Percentiles rank a stretch among this genome's conserved stretches.
Evolutionary conservation across 2,797 vertebrate genomes (phyloP).

Genomic region (Hydrolagus colliei): DNA sequence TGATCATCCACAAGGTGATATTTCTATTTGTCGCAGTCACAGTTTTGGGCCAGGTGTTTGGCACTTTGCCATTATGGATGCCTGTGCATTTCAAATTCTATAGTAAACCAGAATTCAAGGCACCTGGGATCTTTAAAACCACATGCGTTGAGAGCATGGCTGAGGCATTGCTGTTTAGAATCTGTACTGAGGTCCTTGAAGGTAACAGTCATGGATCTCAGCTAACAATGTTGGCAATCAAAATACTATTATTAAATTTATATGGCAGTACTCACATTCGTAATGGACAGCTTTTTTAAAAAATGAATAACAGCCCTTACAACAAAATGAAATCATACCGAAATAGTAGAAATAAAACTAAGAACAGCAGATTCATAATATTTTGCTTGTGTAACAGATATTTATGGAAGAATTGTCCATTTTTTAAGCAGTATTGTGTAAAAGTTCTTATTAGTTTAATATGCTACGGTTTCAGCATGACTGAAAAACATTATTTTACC

Average conservation of each 20-base stretch:
- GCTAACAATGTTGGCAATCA: neutral
- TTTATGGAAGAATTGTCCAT: too few relatives aligned
- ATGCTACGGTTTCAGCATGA: neutral
- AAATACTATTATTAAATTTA: neutral
- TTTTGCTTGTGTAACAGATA: neutral
- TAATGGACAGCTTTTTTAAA: neutral
- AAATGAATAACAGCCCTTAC: neutral
- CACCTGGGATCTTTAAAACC: constrained; percentile 1
- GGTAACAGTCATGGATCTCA: neutral
- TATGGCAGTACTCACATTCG: neutral
- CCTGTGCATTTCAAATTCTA: neutral
- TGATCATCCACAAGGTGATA: neutral
- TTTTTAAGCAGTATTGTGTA: neutral
- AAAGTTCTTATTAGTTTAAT: neutral
- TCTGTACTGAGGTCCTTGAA: neutral
- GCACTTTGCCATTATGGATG: neutral
- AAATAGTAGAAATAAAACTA: constrained; percentile 6
- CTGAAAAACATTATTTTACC: neutral
- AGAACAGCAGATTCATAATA: neutral
- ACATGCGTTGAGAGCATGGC: too few relatives aligned
- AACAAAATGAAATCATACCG: neutral
- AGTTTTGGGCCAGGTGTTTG: neutral
- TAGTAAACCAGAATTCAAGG: neutral
- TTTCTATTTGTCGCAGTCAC: constrained; percentile 16
- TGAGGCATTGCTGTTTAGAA: neutral